Percentiles rank a stretch among this genome's conserved stretches.
Evolutionary conservation across 2,888 invertebrate species (phyloP).

Genomic region (Scaeva pyrastri): DNA sequence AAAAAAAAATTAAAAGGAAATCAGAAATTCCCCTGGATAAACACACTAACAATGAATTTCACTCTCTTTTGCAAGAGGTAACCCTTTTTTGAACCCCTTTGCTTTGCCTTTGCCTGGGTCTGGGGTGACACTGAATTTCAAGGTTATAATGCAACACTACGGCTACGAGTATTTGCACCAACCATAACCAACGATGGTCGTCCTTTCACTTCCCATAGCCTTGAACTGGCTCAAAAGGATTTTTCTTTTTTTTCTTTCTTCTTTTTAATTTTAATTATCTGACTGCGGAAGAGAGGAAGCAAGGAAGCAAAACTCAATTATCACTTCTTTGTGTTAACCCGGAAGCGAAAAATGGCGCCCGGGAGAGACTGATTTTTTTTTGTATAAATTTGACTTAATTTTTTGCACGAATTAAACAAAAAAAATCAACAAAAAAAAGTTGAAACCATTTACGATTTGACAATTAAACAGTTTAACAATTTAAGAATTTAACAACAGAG

Average conservation of each 20-base stretch:
- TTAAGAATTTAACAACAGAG: too few relatives aligned
- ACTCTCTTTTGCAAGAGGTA: slow-evolving; percentile 38
- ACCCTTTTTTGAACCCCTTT: slow-evolving; percentile 60
- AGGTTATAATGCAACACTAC: slow-evolving; percentile 63
- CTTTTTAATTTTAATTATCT: not conserved
- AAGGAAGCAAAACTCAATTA: slow-evolving; percentile 8
- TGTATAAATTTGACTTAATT: slow-evolving; percentile 9
- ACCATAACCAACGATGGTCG: slow-evolving; percentile 15
- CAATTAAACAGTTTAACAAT: too few relatives aligned
- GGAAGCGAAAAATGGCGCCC: slow-evolving; percentile 24
- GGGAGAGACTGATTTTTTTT: not conserved
- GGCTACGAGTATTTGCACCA: slow-evolving; percentile 42
- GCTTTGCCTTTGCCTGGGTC: not conserved
- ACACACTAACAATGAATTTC: slow-evolving; percentile 16
- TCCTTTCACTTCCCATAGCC: slow-evolving; percentile 56
- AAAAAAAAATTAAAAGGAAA: slow-evolving; percentile 24
- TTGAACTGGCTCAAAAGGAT: slow-evolving; percentile 64
- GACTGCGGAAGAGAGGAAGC: not conserved
- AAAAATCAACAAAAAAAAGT: not conserved
- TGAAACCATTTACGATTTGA: slow-evolving; percentile 19
- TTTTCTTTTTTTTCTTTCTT: slow-evolving; percentile 5
- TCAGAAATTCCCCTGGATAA: slow-evolving; percentile 45
- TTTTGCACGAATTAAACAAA: slow-evolving; percentile 3
- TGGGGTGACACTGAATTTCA: slow-evolving; percentile 71
- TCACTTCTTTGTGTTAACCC: slow-evolving; percentile 13